phyloP scores from a whole-genome alignment of 2,113 vertebrate genomes.

The Apodemus sylvaticus region DNA sequence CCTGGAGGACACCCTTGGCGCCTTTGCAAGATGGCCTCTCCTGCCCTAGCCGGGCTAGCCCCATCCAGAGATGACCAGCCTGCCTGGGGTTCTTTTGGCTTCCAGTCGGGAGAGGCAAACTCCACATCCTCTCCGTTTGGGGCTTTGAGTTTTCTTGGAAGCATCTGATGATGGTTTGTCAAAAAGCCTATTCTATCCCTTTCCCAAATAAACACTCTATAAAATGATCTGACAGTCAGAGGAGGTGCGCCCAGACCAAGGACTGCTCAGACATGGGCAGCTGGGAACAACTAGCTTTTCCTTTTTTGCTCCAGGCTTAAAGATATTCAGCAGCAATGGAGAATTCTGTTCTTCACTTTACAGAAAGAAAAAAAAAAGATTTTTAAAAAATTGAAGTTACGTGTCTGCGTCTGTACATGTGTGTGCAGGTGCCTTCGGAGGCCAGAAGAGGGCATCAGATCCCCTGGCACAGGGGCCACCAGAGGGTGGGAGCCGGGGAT shows the following conservation, averaged over 20 bases:
- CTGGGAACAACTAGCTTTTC: too few species aligned
- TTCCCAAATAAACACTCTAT: slow-evolving; percentile 50
- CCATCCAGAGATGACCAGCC: background rate
- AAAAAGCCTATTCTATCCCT: slow-evolving; percentile 57
- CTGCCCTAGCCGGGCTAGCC: background rate
- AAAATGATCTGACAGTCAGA: slow-evolving; percentile 39
- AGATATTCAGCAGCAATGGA: background rate
- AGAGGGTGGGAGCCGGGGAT: background rate
- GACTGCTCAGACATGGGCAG: background rate
- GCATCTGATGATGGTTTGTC: slow-evolving; percentile 27
- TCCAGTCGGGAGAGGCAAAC: background rate
- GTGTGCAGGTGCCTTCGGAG: background rate
- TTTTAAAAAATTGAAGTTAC: background rate
- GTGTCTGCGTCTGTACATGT: background rate
- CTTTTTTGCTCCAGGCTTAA: background rate
- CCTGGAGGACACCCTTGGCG: background rate
- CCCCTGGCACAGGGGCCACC: background rate
- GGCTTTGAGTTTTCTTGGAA: slow-evolving; percentile 42
- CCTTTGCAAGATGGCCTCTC: background rate
- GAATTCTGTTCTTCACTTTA: background rate
- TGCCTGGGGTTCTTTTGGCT: background rate
- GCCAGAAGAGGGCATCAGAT: background rate
- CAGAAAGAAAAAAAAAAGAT: background rate
- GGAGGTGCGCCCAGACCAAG: background rate
- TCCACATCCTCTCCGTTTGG: background rate